Evolutionary conservation across 2,888 invertebrate species (phyloP).

Genomic region (Frankliniella intonsa): DNA sequence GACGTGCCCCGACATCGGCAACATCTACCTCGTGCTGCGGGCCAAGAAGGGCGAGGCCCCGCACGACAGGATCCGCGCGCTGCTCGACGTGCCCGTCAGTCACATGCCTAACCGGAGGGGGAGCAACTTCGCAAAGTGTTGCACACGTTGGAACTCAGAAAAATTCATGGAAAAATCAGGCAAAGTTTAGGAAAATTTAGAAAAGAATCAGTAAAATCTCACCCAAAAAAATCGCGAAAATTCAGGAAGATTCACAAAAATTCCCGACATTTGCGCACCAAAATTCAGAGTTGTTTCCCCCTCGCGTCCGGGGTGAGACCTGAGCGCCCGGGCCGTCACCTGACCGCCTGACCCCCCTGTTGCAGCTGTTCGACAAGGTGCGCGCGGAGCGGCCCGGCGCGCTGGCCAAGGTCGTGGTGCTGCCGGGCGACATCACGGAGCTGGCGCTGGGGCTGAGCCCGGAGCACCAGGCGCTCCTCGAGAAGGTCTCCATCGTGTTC

Average conservation of each 20-base stretch:
- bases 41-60: background rate
- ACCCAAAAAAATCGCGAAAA: too few relatives aligned
- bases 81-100: background rate
- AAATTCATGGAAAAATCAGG: too few relatives aligned
- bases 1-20: background rate
- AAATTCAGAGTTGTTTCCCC: too few relatives aligned
- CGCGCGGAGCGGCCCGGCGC: slow-evolving; percentile 6
- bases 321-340: too few relatives aligned
- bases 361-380: background rate
- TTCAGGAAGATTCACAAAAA: too few relatives aligned
- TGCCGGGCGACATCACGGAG: background rate
- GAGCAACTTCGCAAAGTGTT: too few relatives aligned
- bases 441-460: background rate
- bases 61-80: background rate
- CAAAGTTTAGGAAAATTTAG: too few relatives aligned
- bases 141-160: too few relatives aligned
- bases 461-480: background rate
- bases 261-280: too few relatives aligned
- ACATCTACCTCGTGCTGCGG: background rate
- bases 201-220: too few relatives aligned
- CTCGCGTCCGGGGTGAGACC: too few relatives aligned
- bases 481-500: slow-evolving; percentile 4
- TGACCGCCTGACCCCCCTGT: background rate
- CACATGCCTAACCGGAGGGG: too few relatives aligned
- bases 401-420: background rate